Percentiles rank a stretch among this genome's conserved stretches.
phyloP scores from a whole-genome alignment of 2,888 invertebrate species.

The Platycnemis pennipes region DNA sequence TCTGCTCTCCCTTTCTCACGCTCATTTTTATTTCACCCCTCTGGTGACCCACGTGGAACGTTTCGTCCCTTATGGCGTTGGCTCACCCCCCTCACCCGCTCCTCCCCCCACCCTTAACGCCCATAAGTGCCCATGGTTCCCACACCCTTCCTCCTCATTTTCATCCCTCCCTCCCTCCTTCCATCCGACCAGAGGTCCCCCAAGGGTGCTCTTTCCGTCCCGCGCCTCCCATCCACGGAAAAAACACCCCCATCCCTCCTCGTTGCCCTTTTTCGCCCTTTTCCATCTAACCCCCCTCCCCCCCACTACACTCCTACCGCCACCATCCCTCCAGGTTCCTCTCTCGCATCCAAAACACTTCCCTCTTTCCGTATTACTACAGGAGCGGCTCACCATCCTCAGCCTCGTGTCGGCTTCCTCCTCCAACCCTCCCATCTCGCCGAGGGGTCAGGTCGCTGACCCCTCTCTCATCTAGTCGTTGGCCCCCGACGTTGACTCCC shows the following conservation, averaged over 20 bases:
- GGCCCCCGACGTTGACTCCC: conserved; percentile 32
- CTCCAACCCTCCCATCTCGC: neutral
- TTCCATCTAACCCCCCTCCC: neutral
- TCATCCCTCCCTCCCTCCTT: neutral
- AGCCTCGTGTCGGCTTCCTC: too few relatives aligned
- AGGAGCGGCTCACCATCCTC: too few relatives aligned
- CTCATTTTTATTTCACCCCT: neutral
- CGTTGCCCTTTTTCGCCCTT: conserved; percentile 40
- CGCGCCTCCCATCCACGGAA: neutral
- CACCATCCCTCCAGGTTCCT: neutral
- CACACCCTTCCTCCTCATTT: neutral
- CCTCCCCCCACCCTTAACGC: conserved; percentile 32
- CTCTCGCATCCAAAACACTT: neutral
- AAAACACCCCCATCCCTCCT: neutral
- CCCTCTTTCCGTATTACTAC: neutral
- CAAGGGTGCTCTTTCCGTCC: conserved; percentile 31
- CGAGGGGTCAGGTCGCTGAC: conserved; percentile 39
- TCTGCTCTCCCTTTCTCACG: neutral
- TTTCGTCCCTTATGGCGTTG: neutral
- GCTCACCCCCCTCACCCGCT: neutral
- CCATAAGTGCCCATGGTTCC: neutral
- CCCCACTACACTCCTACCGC: neutral
- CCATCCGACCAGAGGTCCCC: conserved; percentile 44
- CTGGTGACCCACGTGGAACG: neutral
- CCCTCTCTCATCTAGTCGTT: conserved; percentile 14